phyloP scores from a whole-genome alignment of 2,888 invertebrate genomes.

The Pristionchus fissidentatus region DNA sequence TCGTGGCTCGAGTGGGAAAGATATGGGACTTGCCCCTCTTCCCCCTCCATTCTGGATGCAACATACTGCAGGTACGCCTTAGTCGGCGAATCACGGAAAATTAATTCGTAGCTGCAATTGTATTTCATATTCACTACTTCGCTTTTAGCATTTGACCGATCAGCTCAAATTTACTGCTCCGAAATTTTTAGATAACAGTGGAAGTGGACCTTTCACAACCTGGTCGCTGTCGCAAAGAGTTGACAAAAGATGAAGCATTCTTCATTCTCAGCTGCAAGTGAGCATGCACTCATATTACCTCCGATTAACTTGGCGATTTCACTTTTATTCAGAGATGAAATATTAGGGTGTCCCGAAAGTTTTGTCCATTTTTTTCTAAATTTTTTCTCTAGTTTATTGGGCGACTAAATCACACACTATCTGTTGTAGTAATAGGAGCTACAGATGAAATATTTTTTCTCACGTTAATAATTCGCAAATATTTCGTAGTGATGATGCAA shows the following conservation, averaged over 20 bases:
- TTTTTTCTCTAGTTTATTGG: no score
- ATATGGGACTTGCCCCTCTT: slow-evolving; percentile 21
- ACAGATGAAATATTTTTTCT: no score
- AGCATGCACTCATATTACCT: not conserved
- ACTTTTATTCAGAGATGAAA: no score
- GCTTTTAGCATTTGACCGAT: no score
- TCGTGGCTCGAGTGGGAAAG: not conserved
- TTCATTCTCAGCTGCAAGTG: slow-evolving; percentile 34
- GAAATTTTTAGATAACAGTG: not conserved
- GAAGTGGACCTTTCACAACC: not conserved
- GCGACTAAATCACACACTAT: no score
- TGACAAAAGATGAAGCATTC: not conserved
- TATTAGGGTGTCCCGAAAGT: no score
- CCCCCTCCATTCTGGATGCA: not conserved
- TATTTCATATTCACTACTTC: not conserved
- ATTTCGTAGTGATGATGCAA: no score
- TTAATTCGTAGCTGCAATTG: no score
- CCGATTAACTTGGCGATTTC: not conserved
- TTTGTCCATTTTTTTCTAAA: no score
- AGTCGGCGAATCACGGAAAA: not conserved
- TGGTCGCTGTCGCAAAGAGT: slow-evolving; percentile 16
- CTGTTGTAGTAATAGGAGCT: no score
- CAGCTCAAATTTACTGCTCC: no score
- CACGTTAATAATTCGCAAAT: no score
- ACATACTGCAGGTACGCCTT: not conserved